These are phyloP conservation scores for Dryobotodes eremita DNA, from an alignment of 2,888 invertebrate genomes.

Conservation along the genomic window DNA sequence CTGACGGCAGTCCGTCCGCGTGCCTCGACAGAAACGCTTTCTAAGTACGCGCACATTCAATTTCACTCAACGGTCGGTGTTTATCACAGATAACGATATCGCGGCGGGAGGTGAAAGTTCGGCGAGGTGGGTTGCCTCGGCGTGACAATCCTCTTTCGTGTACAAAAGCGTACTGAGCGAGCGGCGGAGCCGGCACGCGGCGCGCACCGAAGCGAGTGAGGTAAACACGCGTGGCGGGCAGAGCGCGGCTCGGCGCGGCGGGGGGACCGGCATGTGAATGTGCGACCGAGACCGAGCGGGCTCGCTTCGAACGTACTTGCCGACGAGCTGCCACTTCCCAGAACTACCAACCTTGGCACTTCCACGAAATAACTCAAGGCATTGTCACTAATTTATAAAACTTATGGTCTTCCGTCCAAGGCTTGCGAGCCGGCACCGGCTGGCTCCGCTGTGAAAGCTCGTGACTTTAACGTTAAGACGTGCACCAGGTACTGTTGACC, in stretches of 20 bases:
- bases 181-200: constrained; percentile 68
- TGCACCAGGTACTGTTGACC: constrained; percentile 77
- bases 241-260: constrained; percentile 64
- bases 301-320: constrained; percentile 72
- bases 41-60: constrained; percentile 88
- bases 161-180: constrained; percentile 80
- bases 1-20: constrained; percentile 81
- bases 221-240: constrained; percentile 73
- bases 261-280: constrained; percentile 67
- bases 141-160: constrained; percentile 79
- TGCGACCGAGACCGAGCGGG: constrained; percentile 71
- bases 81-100: constrained; percentile 88
- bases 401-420: constrained; percentile 85
- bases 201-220: constrained; percentile 68
- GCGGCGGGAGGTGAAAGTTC: constrained; percentile 89
- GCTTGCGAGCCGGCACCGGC: constrained; percentile 71
- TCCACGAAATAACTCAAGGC: constrained; percentile 88
- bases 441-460: constrained; percentile 69
- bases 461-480: constrained; percentile 69
- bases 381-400: constrained; percentile 90
- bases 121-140: constrained; percentile 76
- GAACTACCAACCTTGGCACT: constrained; percentile 88
- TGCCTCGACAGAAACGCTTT: constrained; percentile 84
- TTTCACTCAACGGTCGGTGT: constrained; percentile 85
- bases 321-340: constrained; percentile 83